These are phyloP conservation scores for Neotoxoptera formosana DNA, from an alignment of 1,140 invertebrate genomes.

Conservation along the genomic window DNA sequence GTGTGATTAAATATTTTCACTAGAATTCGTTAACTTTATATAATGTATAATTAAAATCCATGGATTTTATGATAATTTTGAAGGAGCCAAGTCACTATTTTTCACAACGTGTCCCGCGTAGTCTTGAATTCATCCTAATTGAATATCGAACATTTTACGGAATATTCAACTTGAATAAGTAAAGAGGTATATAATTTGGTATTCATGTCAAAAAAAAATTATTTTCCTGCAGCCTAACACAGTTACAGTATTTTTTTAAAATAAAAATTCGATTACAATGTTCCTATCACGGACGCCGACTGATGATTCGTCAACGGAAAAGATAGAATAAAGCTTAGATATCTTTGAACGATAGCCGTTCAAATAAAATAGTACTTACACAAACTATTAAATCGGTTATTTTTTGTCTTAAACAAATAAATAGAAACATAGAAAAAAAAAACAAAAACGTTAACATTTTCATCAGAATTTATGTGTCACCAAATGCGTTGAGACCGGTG, in stretches of 20 bases:
- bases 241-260: not conserved
- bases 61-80: no score
- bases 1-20: no score
- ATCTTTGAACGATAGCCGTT: not conserved
- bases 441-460: not conserved
- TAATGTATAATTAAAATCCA: no score
- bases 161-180: not conserved
- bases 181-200: not conserved
- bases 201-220: not conserved
- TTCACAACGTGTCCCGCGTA: not conserved
- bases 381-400: not conserved
- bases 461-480: slow-evolving; percentile 30
- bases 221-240: not conserved
- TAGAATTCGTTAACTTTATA: no score
- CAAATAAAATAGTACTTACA: not conserved
- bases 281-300: not conserved
- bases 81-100: not conserved
- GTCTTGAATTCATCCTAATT: not conserved
- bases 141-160: not conserved
- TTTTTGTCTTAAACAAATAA: not conserved
- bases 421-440: not conserved
- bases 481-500: not conserved
- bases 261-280: not conserved
- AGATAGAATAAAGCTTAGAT: not conserved
- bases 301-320: not conserved